Base-by-base conservation (phyloP, 2,888 invertebrate species). In the Laspeyria flexula region DNA sequence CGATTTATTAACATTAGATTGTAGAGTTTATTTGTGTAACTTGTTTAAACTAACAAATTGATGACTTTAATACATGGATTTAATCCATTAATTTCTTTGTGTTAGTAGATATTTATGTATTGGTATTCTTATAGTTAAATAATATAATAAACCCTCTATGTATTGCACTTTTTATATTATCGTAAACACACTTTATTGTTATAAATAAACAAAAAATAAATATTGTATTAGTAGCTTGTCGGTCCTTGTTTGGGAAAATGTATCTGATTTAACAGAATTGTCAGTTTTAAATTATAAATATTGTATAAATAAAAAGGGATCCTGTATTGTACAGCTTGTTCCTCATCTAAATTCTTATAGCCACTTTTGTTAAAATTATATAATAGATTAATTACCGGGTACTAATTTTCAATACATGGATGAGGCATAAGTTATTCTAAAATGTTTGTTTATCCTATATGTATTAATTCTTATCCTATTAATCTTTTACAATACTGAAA, bases 401-500 rank as follows among this genome's bases (percentile, higher is more conserved):
- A 53, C 35, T 50, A 51, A 39, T 48, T 55, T 48, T 52, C 48
- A 51, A 44, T 43, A 44, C 18, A 46, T 38, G 18, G 60, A 72
- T 67, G 68, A 67, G 65, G 65, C 55, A 52, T 66, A 57, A 63
- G 54, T 62, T 65, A 64, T 51, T 62, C 18, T 39, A 55, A 54
- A 38, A 52, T 49, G 44, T 54, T 46, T 13, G 55, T 60, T 51
- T 49, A 50, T 56, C 33, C 12, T 60, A 42, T 57, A 49, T 61
- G 41, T 65, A 59, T 58, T 59, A 44, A 61, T 55, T 71, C 65
- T 61, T 62, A 65, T 55, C 58, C 42, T 65, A 66, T 58, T 66
- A 58, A 60, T 69, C 53, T 62, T 54, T 61, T 59, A 63, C 62
- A 65, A 65, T 65, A 66, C 65, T 68, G 63, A 69, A 73, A 63